These are phyloP conservation scores for Nomada flava DNA, from an alignment of 2,888 invertebrate genomes.

Conservation along the genomic window DNA sequence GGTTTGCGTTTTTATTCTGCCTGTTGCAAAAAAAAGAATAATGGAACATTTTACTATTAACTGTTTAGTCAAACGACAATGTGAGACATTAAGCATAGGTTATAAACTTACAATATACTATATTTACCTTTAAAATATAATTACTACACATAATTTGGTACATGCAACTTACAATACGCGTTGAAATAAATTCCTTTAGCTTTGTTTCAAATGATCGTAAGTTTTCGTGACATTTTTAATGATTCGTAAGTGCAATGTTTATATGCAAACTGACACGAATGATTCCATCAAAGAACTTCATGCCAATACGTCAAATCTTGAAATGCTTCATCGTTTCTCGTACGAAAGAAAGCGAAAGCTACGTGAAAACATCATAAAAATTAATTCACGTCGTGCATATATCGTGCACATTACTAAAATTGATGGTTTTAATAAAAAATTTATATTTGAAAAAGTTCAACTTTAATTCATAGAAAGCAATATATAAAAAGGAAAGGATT, in stretches of 20 bases:
- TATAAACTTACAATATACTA: constrained; percentile 8
- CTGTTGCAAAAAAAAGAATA: not conserved
- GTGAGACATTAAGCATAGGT: constrained; percentile 14
- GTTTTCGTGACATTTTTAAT: not conserved
- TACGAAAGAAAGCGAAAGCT: not conserved
- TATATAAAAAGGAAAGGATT: not conserved
- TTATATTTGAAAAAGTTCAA: not conserved
- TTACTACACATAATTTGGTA: not conserved
- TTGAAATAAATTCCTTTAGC: not conserved
- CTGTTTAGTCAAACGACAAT: not conserved
- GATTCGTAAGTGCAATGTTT: not conserved
- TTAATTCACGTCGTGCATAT: not conserved
- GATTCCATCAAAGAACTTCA: not conserved
- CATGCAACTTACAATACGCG: not conserved
- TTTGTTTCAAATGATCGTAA: not conserved
- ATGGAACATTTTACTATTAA: not conserved
- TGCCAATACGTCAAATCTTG: not conserved
- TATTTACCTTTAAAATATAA: not conserved
- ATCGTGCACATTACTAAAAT: not conserved
- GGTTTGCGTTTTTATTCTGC: not conserved
- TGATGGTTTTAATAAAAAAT: not conserved
- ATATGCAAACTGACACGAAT: not conserved
- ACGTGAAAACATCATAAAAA: not conserved
- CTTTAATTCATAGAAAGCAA: not conserved
- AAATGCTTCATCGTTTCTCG: not conserved